A percentile compares a stretch with the other conserved stretches of the same genome.
These are phyloP conservation scores for Tamandua tetradactyla DNA, from an alignment of 2,797 vertebrate genomes.

Conservation along the genomic window DNA sequence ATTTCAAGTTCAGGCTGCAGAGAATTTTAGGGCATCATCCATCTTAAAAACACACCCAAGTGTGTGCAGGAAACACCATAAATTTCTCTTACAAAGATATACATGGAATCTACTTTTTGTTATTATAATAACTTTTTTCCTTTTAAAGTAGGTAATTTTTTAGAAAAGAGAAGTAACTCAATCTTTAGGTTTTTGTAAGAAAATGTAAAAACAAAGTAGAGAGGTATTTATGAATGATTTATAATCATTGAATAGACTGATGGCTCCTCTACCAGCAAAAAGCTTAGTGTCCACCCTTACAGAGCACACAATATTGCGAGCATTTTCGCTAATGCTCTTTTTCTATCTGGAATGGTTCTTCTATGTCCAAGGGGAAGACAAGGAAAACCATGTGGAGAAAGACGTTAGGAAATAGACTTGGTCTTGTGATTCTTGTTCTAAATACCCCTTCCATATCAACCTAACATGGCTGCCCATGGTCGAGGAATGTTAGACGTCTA, in stretches of 20 bases:
- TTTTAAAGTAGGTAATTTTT: background rate
- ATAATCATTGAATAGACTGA: background rate
- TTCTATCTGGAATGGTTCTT: background rate
- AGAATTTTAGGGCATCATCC: background rate
- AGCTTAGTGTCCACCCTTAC: background rate
- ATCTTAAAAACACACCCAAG: background rate
- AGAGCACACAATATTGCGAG: background rate
- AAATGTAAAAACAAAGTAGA: conserved; percentile 10
- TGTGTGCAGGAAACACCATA: background rate
- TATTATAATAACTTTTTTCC: background rate
- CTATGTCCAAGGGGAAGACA: background rate
- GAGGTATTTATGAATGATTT: background rate
- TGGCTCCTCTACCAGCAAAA: background rate
- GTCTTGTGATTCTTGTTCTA: background rate
- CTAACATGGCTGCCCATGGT: background rate
- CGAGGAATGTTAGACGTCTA: background rate
- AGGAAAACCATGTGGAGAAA: background rate
- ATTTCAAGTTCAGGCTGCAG: background rate
- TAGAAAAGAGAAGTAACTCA: background rate
- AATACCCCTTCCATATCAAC: background rate
- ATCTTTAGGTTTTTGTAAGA: background rate
- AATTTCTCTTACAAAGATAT: background rate
- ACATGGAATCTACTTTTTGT: background rate
- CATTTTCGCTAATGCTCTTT: background rate
- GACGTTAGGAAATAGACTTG: background rate